phyloP scores from a whole-genome alignment of 2,113 vertebrate genomes.

The Isurus oxyrinchus region DNA sequence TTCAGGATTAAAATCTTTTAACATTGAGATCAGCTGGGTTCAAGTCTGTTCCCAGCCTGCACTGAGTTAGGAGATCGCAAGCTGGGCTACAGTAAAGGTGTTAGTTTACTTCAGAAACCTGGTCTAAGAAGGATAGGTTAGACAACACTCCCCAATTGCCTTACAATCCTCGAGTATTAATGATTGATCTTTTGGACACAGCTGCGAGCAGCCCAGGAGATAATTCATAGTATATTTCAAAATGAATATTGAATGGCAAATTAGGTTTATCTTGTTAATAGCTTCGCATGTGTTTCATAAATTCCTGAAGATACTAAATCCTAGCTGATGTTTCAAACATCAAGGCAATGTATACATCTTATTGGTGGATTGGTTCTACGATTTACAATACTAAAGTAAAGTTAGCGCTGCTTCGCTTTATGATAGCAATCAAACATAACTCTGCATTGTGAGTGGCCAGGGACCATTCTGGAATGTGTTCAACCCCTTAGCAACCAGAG shows the following conservation, averaged over 20 bases:
- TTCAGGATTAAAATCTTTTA: not conserved
- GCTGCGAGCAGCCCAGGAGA: not conserved
- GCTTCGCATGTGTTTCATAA: not conserved
- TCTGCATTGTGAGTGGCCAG: not conserved
- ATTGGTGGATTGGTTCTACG: not conserved
- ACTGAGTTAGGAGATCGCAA: not conserved
- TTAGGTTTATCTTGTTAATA: not conserved
- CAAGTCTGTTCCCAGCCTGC: not conserved
- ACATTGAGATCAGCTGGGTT: not conserved
- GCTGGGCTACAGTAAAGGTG: not conserved
- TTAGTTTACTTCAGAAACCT: not conserved
- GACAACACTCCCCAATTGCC: not conserved
- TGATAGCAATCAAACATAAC: not conserved
- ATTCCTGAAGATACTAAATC: not conserved
- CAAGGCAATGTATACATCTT: not conserved
- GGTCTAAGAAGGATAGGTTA: not conserved
- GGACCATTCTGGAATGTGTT: not conserved
- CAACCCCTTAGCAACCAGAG: not conserved
- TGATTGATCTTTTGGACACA: not conserved
- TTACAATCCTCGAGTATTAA: not conserved
- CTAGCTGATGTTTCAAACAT: not conserved
- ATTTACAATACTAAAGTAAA: not conserved
- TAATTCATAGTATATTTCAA: not conserved
- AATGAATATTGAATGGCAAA: not conserved
- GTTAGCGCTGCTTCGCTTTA: not conserved